These are phyloP conservation scores for Platysteira castanea DNA, from an alignment of 2,113 vertebrate species.

Conservation along the genomic window DNA sequence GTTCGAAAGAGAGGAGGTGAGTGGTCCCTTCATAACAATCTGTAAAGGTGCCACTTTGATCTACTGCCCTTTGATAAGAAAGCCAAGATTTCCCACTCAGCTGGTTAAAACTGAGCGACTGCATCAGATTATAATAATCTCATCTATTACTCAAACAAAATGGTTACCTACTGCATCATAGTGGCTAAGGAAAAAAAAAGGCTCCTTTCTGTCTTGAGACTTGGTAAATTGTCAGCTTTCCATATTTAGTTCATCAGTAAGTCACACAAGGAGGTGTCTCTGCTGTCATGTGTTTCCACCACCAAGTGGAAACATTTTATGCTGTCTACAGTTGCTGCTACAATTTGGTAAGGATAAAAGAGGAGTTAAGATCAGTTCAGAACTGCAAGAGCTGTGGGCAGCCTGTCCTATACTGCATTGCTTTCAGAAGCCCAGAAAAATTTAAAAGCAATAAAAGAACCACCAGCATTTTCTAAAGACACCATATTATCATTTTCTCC, in stretches of 20 bases:
- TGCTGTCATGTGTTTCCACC: neutral
- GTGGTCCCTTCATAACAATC: constrained; percentile 1
- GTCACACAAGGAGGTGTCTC: neutral
- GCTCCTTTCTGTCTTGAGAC: neutral
- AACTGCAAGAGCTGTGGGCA: neutral
- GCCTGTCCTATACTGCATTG: too few relatives aligned
- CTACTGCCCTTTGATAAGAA: constrained; percentile 35
- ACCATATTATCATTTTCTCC: neutral
- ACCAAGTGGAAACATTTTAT: neutral
- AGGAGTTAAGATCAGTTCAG: neutral
- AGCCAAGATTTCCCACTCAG: constrained; percentile 9
- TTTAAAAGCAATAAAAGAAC: neutral
- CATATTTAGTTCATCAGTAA: neutral
- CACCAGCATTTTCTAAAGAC: neutral
- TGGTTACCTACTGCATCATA: neutral
- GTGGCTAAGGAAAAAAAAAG: neutral
- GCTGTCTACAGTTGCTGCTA: neutral
- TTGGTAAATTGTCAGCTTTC: neutral
- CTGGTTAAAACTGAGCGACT: constrained; percentile 29
- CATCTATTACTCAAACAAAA: neutral
- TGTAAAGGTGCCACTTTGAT: neutral
- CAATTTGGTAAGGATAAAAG: neutral
- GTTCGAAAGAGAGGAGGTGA: neutral
- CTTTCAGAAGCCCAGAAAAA: neutral
- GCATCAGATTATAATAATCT: constrained; percentile 15